Base-by-base conservation (phyloP, 2,888 invertebrate genomes). In the Brachyptera putata region DNA sequence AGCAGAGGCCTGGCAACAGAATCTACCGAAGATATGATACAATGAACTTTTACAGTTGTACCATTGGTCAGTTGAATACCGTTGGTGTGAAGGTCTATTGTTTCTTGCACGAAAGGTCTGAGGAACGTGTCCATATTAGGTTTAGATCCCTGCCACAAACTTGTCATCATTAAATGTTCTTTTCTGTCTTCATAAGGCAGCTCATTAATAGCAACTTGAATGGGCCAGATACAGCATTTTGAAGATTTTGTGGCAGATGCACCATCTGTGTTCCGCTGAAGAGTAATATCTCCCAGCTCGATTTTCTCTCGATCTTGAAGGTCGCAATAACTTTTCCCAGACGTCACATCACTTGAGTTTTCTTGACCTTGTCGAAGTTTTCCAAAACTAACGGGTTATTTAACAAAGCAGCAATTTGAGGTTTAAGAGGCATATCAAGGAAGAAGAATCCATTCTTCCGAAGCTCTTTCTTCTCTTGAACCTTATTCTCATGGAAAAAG, bases 1-100 rank as follows among this genome's bases (percentile, higher is more conserved):
- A 55, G 55, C 1, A 21, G 34, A 18, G 55, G 55, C 18, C 55
- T 16, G 18, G 55, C 55, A 16, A 55, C 55, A 16, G 55, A 55
- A n/a, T 18, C 55, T 13, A 55, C 55, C n/a, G 14, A 34, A 5
- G 34, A 56, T 9, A 56, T 11, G 13, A 36, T 4, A 22, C 39
- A 39, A 41, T 56, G 56, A 16, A 36, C 56, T 18, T 56, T 48
- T 3, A 48, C 41, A 11, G 36, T 18, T 18, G 21, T 56, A 4
- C 24, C 41, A 22, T 36, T 56, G 5, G 13, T 36, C 14, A 56
- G 48, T 48, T 3, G 11, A 22, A 48, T 24, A 5, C 48, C 48
- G 3, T 21, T 14, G 7, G 21, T n/a, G 24, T 48, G 48, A 13
- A 48, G 14, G 11, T 11, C 24, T n/a, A n/a, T 9, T 24, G 48